These are phyloP conservation scores for Xiphorhynchus erythropygius DNA, from an alignment of 2,797 vertebrate species.

Conservation along the genomic window DNA sequence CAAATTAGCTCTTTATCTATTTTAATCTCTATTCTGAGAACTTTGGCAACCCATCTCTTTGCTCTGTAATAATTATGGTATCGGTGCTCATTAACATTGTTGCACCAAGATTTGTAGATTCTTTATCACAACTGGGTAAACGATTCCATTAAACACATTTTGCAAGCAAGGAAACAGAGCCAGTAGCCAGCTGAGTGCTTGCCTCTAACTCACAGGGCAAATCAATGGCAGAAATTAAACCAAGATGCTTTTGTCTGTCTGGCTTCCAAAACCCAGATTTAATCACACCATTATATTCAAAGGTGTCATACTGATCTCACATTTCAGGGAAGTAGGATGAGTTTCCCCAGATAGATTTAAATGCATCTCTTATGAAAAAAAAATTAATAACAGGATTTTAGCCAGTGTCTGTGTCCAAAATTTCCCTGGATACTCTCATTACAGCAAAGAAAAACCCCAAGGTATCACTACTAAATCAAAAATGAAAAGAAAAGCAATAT, in stretches of 20 bases:
- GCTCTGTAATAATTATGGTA: not conserved
- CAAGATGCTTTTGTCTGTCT: not conserved
- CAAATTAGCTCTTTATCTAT: not conserved
- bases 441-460: not conserved
- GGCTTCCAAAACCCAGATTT: not conserved
- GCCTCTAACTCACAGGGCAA: not conserved
- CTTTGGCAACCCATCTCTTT: not conserved
- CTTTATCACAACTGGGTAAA: not conserved
- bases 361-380: not conserved
- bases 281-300: not conserved
- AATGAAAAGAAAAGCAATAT: not conserved
- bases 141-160: not conserved
- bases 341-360: not conserved
- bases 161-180: not conserved
- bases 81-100: not conserved
- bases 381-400: not conserved
- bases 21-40: not conserved
- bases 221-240: not conserved
- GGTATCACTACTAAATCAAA: not conserved
- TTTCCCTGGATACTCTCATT: not conserved
- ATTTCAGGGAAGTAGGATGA: not conserved
- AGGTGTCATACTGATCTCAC: not conserved
- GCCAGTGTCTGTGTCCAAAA: not conserved
- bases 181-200: not conserved
- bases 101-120: not conserved